Conservation (phyloP, 2,888 invertebrate species). For the Rambutsinella grinnellia region DNA sequence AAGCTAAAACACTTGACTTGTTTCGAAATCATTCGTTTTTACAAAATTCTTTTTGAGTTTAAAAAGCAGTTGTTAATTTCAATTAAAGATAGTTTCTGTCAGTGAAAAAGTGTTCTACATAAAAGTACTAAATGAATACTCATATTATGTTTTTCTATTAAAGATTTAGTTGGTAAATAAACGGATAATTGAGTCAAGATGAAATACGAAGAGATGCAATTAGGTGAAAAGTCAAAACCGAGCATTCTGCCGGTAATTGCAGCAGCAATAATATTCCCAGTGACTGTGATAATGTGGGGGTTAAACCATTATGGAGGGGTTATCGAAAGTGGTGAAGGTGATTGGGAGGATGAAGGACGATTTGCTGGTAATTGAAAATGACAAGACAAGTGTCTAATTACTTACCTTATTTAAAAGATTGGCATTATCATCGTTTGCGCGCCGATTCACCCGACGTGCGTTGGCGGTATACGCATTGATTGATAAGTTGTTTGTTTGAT, state of each 20-base stretch:
- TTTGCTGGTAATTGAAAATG: slow-evolving; percentile 23
- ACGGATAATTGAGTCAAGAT: slow-evolving; percentile 37
- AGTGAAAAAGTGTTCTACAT: no score
- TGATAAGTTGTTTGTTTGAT: background rate
- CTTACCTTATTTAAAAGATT: background rate
- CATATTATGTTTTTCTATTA: no score
- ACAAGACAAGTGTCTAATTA: background rate
- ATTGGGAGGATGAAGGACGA: slow-evolving; percentile 46
- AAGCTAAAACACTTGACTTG: no score
- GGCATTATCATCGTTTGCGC: background rate
- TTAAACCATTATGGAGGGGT: slow-evolving; percentile 76
- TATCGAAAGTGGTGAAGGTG: slow-evolving; percentile 45
- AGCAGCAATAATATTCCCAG: slow-evolving; percentile 78
- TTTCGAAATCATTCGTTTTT: no score
- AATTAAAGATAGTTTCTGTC: no score
- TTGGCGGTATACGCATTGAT: no score
- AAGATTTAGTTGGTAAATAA: no score
- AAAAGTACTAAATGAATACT: no score
- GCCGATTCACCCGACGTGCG: no score
- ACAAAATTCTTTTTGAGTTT: no score
- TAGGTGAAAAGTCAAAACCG: slow-evolving; percentile 56
- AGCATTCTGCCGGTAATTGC: slow-evolving; percentile 73
- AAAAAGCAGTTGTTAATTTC: no score
- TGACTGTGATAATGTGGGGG: slow-evolving; percentile 84
- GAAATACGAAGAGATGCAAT: slow-evolving; percentile 62